Evolutionary conservation across 2,113 vertebrate genomes (phyloP), one percentile per base, ranked within the genome.

Genomic region (Okapia johnstoni): DNA sequence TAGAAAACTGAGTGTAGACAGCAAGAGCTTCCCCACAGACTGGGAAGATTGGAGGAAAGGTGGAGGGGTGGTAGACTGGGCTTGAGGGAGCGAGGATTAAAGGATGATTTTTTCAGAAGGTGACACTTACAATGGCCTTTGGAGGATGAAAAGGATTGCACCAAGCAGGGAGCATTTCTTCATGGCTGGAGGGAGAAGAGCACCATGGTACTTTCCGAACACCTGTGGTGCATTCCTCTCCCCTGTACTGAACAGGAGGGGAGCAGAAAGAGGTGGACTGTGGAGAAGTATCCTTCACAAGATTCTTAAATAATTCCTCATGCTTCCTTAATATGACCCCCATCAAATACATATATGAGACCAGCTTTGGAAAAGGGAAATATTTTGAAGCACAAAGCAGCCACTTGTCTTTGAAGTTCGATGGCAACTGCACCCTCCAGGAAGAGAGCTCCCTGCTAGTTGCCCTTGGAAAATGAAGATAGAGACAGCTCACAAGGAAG

Each of bases 191-290:
- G 19, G 8, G 21, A 10, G 80, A 90, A 85, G 17, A 8, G 15
- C 48, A 73, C 14, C 43, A 23, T 4, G 33, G 4, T 30, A 36
- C 46, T 43, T 16, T 87, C 60, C 50, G 80, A 73, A 61, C 14
- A 43, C 28, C 43, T 26, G 25, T 0, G 0, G 2, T 7, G 54
- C 43, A 6, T 7, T 87, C 23, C 11, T 66, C n/a, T 57, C 43
- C 66, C 30, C 33, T 0, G 2, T 10, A 54, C 48, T 28, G 36
- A 36, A 46, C 23, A 13, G 80, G 48, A 70, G 28, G 19, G 33
- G 4, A 85, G 40, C 28, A 11, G 16, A 28, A 89, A 81, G 85
- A 50, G 23, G 28, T n/a, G 40, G 11, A 21, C 3, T 63, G 66
- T 52, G 23, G 10, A 28, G 28, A 30, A 50, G 23, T 14, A 3